Percentiles rank a stretch among this genome's conserved stretches.
Conservation (phyloP, 2,113 vertebrate species). For the Brachionichthys hirsutus region DNA sequence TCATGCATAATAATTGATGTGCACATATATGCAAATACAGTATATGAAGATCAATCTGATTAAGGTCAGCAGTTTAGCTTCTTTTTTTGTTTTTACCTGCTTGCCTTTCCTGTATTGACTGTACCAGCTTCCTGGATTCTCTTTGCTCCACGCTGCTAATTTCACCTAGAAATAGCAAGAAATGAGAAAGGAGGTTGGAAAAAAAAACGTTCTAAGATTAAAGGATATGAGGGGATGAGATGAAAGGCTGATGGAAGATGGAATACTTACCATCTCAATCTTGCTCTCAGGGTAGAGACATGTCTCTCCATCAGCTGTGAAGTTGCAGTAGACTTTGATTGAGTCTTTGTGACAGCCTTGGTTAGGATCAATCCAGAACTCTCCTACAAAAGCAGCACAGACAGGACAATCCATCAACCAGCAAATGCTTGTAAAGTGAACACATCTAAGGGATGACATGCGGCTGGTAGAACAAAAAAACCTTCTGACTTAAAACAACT, state of each 20-base stretch:
- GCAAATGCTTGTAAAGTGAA: constrained; percentile 14
- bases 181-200: constrained; percentile 7
- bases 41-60: constrained; percentile 16
- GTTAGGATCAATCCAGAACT: constrained; percentile 97
- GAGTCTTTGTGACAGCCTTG: constrained; percentile 88
- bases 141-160: constrained; percentile 87
- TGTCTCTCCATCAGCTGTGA: constrained; percentile 89
- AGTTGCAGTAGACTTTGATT: constrained; percentile 91
- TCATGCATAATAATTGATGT: background rate
- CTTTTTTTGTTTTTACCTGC: constrained; percentile 76
- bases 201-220: constrained; percentile 20
- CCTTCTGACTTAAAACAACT: background rate
- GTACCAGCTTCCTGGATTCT: constrained; percentile 89
- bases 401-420: constrained; percentile 16
- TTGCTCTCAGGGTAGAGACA: constrained; percentile 89
- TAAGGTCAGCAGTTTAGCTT: constrained; percentile 5
- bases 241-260: constrained; percentile 24
- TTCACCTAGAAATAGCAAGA: constrained; percentile 80
- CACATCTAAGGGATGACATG: constrained; percentile 5
- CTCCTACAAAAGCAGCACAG: constrained; percentile 74
- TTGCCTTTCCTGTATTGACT: constrained; percentile 87
- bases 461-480: constrained; percentile 3
- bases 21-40: background rate
- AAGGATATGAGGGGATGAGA: constrained; percentile 31
- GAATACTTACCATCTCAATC: constrained; percentile 81